A percentile compares a stretch with the other conserved stretches of the same genome.
These are phyloP conservation scores for Lepidocyrtinus sp. DNA, from an alignment of 2,888 invertebrate species.

Conservation along the genomic window DNA sequence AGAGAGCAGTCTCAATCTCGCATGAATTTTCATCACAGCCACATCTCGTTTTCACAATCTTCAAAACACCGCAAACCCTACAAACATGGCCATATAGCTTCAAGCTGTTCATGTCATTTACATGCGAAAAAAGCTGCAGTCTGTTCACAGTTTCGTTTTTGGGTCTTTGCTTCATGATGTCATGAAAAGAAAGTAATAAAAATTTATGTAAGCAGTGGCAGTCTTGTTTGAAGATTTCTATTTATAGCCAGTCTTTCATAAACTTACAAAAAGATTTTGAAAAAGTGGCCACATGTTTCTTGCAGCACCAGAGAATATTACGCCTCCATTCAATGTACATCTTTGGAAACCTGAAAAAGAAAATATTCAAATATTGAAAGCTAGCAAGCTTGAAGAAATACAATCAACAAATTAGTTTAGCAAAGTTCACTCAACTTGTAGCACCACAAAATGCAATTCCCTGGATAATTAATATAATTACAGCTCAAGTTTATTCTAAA, in stretches of 20 bases:
- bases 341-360: no score
- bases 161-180: neutral
- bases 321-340: no score
- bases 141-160: neutral
- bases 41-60: no score
- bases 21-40: neutral
- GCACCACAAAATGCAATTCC: no score
- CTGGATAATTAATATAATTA: no score
- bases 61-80: no score
- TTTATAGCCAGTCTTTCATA: constrained; percentile 12
- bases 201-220: constrained; percentile 2
- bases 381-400: no score
- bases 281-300: neutral
- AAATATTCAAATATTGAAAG: no score
- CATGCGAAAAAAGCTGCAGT: neutral
- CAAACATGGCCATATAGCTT: no score
- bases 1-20: neutral
- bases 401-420: no score
- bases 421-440: no score
- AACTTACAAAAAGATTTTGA: neutral
- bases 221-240: constrained; percentile 1
- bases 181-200: constrained; percentile 18
- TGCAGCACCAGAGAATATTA: neutral
- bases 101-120: neutral
- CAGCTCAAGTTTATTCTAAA: no score